phyloP scores from a whole-genome alignment of 2,888 invertebrate species.

The Lysandra coridon region DNA sequence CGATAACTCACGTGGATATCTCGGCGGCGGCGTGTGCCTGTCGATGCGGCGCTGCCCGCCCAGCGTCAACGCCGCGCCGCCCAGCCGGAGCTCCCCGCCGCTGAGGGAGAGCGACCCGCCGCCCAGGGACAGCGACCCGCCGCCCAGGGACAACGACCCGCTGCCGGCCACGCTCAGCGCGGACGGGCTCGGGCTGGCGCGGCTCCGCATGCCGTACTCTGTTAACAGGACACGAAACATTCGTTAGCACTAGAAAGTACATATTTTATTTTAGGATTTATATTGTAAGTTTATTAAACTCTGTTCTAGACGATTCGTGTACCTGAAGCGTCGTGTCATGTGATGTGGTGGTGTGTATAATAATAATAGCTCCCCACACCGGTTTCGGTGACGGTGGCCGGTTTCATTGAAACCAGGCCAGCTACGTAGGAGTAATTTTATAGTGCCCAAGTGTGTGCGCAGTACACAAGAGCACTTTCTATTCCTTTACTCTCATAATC shows the following conservation, averaged over 20 bases:
- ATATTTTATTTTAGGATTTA: no score
- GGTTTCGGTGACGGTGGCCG: no score
- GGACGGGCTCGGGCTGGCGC: constrained; percentile 43
- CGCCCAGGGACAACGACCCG: constrained; percentile 37
- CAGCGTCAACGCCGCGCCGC: constrained; percentile 47
- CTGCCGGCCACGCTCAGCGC: constrained; percentile 46
- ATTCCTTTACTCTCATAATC: no score
- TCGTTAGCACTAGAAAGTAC: neutral
- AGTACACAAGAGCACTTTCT: no score
- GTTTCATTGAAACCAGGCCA: no score
- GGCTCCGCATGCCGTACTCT: constrained; percentile 42
- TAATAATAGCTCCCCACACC: no score
- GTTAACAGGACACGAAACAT: neutral
- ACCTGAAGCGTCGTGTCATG: no score
- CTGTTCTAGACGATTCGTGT: no score
- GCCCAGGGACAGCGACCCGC: constrained; percentile 50
- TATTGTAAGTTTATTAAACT: no score
- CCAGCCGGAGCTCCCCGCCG: constrained; percentile 26
- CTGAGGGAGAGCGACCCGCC: constrained; percentile 54
- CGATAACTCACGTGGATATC: constrained; percentile 15
- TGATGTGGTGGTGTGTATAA: no score
- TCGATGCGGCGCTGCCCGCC: constrained; percentile 47
- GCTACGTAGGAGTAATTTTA: no score
- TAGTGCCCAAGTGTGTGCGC: no score
- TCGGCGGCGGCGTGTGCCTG: constrained; percentile 26